Percentiles rank a stretch among this genome's conserved stretches.
phyloP scores from a whole-genome alignment of 2,113 vertebrate genomes.

The Vireo altiloquus region DNA sequence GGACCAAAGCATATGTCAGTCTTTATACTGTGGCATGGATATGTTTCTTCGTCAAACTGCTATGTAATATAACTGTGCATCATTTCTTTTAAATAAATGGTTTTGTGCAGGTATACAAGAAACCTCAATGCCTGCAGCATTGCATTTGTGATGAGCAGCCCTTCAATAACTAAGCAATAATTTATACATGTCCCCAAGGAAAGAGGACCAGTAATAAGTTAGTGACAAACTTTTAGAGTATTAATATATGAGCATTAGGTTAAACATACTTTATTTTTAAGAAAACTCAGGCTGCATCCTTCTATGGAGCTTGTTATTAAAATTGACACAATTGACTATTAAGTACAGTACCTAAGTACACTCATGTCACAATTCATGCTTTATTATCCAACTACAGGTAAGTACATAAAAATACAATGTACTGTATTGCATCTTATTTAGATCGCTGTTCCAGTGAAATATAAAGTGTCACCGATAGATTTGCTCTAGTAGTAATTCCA shows the following conservation, averaged over 20 bases:
- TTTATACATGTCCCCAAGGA: constrained; percentile 3
- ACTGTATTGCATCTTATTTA: constrained; percentile 37
- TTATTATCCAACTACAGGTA: constrained; percentile 44
- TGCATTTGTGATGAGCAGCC: background rate
- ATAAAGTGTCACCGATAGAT: constrained; percentile 2
- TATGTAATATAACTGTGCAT: background rate
- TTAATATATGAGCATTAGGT: constrained; percentile 9
- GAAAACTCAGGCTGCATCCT: background rate
- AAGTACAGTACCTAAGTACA: background rate
- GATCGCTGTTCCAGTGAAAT: background rate
- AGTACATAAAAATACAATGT: constrained; percentile 47
- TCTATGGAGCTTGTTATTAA: constrained; percentile 13
- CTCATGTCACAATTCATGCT: background rate
- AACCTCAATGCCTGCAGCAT: background rate
- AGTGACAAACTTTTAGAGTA: background rate
- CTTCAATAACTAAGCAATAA: background rate
- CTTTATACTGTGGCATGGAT: background rate
- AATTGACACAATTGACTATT: constrained; percentile 27
- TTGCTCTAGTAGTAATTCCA: background rate
- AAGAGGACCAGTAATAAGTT: background rate
- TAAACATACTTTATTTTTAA: constrained; percentile 28
- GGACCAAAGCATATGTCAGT: background rate
- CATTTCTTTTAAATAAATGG: background rate
- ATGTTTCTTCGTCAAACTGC: background rate
- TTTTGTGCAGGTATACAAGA: background rate